phyloP scores from a whole-genome alignment of 2,797 vertebrate species.

The Morus bassanus region DNA sequence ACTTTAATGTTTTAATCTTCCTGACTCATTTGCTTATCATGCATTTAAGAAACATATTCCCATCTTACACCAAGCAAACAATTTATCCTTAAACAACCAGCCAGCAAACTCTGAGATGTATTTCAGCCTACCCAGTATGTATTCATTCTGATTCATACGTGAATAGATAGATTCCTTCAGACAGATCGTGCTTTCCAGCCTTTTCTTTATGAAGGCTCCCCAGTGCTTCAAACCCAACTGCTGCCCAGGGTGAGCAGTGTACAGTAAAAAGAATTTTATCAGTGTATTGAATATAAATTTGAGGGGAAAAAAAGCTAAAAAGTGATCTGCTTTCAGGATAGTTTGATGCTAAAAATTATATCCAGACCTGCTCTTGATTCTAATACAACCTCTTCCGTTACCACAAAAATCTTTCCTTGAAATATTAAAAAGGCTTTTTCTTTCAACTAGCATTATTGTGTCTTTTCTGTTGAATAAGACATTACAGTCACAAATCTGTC shows the following conservation, averaged over 20 bases:
- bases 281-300: not conserved
- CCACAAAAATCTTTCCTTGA: not conserved
- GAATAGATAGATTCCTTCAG: conserved; percentile 20
- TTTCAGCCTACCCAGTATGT: not conserved
- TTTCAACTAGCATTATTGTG: not conserved
- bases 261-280: not conserved
- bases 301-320: not conserved
- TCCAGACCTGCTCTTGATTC: not conserved
- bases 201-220: conserved; percentile 11
- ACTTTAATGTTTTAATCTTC: not conserved
- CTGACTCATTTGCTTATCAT: not conserved
- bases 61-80: conserved; percentile 21
- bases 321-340: not conserved
- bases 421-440: not conserved
- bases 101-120: not conserved
- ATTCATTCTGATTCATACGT: conserved; percentile 24
- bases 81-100: conserved; percentile 20
- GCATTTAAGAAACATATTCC: not conserved
- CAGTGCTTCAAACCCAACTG: not conserved
- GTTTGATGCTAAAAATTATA: not conserved
- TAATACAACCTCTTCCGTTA: not conserved
- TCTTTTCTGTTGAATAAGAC: not conserved
- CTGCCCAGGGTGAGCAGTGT: not conserved
- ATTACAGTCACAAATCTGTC: not conserved
- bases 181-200: conserved; percentile 1